Percentiles rank a stretch among this genome's conserved stretches.
These are phyloP conservation scores for Seriola aureovittata DNA, from an alignment of 2,113 vertebrate species.

Conservation along the genomic window DNA sequence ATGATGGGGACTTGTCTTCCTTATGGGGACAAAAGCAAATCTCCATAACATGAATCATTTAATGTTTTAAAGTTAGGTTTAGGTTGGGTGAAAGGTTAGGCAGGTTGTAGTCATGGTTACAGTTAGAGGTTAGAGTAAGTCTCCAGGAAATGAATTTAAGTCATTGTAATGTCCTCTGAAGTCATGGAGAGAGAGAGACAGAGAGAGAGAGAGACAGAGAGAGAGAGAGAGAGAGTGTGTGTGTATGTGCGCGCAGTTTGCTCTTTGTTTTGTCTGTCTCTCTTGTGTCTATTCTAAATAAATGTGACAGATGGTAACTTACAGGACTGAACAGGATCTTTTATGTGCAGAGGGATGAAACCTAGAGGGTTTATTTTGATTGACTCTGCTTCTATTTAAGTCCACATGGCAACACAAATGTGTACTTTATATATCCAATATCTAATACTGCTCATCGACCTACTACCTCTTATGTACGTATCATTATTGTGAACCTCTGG, in stretches of 20 bases:
- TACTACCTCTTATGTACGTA: conserved; percentile 23
- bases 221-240: not conserved
- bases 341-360: conserved; percentile 24
- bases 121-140: no score
- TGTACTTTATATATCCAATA: not conserved
- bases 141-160: no score
- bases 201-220: no score
- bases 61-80: no score
- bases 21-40: no score
- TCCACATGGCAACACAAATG: not conserved
- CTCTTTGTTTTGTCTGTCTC: conserved; percentile 34
- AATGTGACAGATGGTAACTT: conserved; percentile 15
- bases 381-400: conserved; percentile 15
- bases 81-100: no score
- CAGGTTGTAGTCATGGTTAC: no score
- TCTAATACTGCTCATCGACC: conserved; percentile 12
- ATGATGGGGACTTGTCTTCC: no score
- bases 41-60: no score
- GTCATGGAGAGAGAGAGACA: no score
- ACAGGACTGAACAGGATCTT: not conserved
- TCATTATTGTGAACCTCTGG: conserved; percentile 36
- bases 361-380: conserved; percentile 20
- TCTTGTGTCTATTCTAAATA: conserved; percentile 41
- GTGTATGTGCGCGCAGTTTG: not conserved
- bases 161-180: no score